Evolutionary conservation across 2,113 vertebrate genomes (phyloP).

Genomic region (Hassar affinis): DNA sequence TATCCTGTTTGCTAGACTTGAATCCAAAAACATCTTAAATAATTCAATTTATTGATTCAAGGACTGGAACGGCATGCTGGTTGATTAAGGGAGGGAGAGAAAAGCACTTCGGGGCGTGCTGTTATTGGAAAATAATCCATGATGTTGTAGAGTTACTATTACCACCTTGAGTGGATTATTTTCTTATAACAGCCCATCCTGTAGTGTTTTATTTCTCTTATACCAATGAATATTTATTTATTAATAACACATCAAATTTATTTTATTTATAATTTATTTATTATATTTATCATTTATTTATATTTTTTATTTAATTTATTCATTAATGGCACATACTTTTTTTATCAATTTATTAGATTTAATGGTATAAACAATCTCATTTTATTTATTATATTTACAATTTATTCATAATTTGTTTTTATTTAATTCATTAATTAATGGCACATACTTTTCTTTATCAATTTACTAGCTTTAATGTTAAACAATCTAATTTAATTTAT

Average conservation of each 20-base stretch:
- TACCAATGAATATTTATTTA: not conserved
- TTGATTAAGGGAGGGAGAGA: not conserved
- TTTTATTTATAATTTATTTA: not conserved
- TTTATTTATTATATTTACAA: not conserved
- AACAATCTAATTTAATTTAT: too few relatives aligned
- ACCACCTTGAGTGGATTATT: not conserved
- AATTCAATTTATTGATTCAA: slow-evolving; percentile 7
- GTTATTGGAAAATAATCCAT: not conserved
- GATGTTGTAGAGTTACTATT: not conserved
- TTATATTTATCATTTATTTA: too few relatives aligned
- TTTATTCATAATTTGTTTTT: too few relatives aligned
- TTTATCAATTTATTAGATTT: too few relatives aligned
- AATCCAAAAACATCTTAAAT: not conserved
- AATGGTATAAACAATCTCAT: too few relatives aligned
- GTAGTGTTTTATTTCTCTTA: not conserved
- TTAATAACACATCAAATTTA: not conserved
- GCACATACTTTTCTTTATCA: too few relatives aligned
- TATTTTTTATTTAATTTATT: too few relatives aligned
- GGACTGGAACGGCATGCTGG: not conserved
- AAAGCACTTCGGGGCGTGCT: not conserved
- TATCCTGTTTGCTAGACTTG: not conserved
- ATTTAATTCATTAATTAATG: too few relatives aligned
- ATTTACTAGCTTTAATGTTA: too few relatives aligned
- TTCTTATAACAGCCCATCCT: not conserved
- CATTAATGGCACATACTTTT: too few relatives aligned